Base-by-base conservation (phyloP, 2,888 invertebrate genomes). In the Harpalus rufipes region DNA sequence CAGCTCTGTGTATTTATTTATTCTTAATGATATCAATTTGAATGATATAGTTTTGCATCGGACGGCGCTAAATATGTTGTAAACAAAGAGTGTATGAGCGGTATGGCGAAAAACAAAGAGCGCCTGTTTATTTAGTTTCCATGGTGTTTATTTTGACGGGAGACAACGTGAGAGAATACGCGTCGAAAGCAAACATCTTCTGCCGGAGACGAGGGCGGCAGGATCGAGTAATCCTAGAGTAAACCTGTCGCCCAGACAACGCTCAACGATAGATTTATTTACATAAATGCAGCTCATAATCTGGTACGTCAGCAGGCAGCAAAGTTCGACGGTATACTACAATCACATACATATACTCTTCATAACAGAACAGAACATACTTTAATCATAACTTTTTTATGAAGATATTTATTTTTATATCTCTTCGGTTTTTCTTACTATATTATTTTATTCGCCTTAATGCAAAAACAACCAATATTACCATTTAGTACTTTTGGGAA, bases 201-300 rank as follows among this genome's bases (percentile, higher is more conserved):
- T n/a, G 56, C 25, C 12, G 58, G 25, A 12, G 14, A 3, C 32
- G 78, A 56, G 63, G 61, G 76, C 41, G 44, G 68, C 68, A 25
- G 14, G 72, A 84, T 84, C 83, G 72, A 78, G 84, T 84, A 84
- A 84, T 84, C 84, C 84, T 78, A 84, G 78, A 61, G 84, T 84
- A 84, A 84, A 84, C 84, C 84, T 84, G 84, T 65, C 78, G 25
- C 25, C 84, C 80, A 80, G 80, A 80, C 80, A 80, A 58, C 56
- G 58, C 25, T 41, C 8, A 58, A 16, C 78, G 84, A 63, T 63
- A 81, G 51, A 83, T 72, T 76, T 74, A 74, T 61, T 61, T 76
- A 83, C 83, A 83, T 59, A 72, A 83, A 61, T 74, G 68, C 74
- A 83, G 74, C 56, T 84, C 56, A 61, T 58, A 59, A 76, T 74